A percentile compares a stretch with the other conserved stretches of the same genome.
These are phyloP conservation scores for Antennarius striatus DNA, from an alignment of 2,113 vertebrate genomes.

Conservation along the genomic window DNA sequence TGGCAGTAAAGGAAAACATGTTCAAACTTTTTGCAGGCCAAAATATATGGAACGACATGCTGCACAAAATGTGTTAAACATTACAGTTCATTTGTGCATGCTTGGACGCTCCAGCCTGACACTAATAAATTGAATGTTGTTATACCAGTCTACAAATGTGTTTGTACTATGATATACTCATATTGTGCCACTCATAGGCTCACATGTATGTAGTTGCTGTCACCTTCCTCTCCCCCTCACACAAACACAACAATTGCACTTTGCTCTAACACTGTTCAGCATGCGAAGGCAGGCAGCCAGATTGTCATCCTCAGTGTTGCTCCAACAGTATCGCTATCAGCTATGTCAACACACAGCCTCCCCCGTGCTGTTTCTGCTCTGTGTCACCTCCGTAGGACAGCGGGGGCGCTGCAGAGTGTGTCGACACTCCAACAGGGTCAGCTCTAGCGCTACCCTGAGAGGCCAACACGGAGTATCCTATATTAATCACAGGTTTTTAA, in stretches of 20 bases:
- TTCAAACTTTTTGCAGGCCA: no score
- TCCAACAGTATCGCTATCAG: conserved; percentile 62
- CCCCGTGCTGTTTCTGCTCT: conserved; percentile 41
- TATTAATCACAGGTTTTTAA: conserved; percentile 20
- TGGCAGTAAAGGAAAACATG: no score
- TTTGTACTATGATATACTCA: no score
- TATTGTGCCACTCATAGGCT: background rate
- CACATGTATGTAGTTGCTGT: background rate
- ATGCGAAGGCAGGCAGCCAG: conserved; percentile 40
- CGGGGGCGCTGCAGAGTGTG: conserved; percentile 30
- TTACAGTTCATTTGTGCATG: no score
- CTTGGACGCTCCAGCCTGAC: no score
- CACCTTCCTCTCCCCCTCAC: background rate
- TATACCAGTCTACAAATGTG: no score
- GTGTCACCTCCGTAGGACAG: conserved; percentile 28
- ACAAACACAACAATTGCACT: conserved; percentile 44
- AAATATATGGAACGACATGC: no score
- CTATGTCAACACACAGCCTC: conserved; percentile 54
- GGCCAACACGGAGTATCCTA: conserved; percentile 3
- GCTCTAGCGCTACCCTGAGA: conserved; percentile 24
- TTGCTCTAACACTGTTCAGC: conserved; percentile 43
- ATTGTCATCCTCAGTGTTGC: conserved; percentile 58
- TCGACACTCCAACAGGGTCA: conserved; percentile 20
- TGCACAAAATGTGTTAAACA: no score
- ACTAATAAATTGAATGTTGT: no score